Conservation (phyloP, 2,113 vertebrate genomes). For the Nothoprocta perdicaria region DNA sequence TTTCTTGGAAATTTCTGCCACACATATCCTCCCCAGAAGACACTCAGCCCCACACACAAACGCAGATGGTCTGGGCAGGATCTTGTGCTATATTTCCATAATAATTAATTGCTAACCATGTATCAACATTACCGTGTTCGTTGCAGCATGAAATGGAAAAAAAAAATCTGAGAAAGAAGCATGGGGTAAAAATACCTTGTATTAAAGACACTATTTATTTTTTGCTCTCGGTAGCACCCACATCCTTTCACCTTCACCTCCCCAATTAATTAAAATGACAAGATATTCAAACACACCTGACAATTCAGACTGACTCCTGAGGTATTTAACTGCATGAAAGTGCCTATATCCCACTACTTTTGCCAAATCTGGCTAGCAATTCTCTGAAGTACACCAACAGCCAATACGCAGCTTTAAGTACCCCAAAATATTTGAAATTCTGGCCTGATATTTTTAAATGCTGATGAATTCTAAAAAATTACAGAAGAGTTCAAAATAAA, state of each 20-base stretch:
- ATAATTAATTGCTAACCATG: constrained; percentile 28
- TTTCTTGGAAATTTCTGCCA: neutral
- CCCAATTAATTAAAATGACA: neutral
- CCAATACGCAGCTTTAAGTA: neutral
- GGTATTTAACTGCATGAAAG: neutral
- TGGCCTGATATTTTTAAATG: neutral
- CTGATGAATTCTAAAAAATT: neutral
- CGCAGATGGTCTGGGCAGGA: neutral
- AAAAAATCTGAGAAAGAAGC: constrained; percentile 46
- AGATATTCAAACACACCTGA: neutral
- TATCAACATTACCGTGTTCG: constrained; percentile 23
- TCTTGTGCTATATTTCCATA: neutral
- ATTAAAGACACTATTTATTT: neutral
- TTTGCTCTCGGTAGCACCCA: neutral
- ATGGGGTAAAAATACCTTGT: neutral
- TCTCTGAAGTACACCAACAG: neutral
- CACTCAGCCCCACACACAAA: neutral
- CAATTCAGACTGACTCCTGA: neutral
- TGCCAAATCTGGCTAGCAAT: neutral
- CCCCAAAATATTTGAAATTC: neutral
- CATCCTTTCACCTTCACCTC: neutral
- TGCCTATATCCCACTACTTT: neutral
- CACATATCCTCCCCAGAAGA: neutral
- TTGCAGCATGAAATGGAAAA: constrained; percentile 58
- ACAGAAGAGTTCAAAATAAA: neutral